Conservation (phyloP, 2,797 vertebrate species). For the Acipenser ruthenus region DNA sequence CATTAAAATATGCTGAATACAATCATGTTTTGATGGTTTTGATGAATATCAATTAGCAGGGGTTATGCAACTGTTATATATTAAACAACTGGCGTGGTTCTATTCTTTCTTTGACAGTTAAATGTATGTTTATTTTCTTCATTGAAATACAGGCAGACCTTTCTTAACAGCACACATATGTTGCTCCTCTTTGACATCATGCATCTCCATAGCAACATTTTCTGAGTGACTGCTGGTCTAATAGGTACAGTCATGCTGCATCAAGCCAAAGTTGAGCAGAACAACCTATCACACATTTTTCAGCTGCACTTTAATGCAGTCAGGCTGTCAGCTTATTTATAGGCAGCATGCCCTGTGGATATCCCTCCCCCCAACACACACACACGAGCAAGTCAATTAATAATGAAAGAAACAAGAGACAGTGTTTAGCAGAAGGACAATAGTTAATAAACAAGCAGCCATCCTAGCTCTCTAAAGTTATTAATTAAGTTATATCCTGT, state of each 20-base stretch:
- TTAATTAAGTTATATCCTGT: no score
- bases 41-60: no score
- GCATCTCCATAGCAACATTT: conserved; percentile 72
- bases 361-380: no score
- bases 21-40: no score
- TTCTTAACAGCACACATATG: conserved; percentile 53
- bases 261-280: conserved; percentile 37
- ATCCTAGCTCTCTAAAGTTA: no score
- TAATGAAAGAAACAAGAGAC: no score
- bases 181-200: conserved; percentile 63
- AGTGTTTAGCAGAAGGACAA: no score
- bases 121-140: conserved; percentile 3
- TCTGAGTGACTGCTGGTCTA: conserved; percentile 45
- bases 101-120: conserved; percentile 26
- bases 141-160: conserved; percentile 25
- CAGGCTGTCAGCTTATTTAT: neutral
- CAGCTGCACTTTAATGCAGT: conserved; percentile 28
- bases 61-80: no score
- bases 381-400: no score
- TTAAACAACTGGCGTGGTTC: neutral
- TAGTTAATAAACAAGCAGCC: no score
- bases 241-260: conserved; percentile 54
- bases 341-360: neutral
- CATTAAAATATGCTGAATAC: no score
- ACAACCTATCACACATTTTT: conserved; percentile 34